Conservation (phyloP, 2,113 vertebrate species). For the Rhea pennata region DNA sequence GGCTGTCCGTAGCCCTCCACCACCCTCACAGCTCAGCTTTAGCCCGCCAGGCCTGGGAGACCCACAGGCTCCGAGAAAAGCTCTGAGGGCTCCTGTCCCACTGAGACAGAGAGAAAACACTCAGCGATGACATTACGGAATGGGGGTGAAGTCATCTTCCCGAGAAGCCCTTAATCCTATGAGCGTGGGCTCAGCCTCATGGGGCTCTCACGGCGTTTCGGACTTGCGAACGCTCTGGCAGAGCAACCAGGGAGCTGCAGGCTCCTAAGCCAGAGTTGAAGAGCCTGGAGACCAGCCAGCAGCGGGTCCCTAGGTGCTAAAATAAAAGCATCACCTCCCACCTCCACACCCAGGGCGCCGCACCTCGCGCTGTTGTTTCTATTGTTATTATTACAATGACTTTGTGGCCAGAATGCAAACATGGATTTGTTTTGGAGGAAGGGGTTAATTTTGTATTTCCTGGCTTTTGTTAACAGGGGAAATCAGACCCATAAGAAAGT, state of each 20-base stretch:
- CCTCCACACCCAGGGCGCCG: background rate
- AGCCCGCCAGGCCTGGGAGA: background rate
- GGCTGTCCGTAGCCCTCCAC: background rate
- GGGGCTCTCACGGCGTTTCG: background rate
- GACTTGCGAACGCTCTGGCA: background rate
- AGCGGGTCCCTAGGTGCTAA: background rate
- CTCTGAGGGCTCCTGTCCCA: background rate
- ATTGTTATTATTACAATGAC: conserved; percentile 43
- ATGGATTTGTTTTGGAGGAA: conserved; percentile 5
- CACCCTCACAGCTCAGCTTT: background rate
- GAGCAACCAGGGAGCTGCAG: background rate
- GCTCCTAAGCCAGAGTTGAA: background rate
- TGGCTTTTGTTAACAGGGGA: conserved; percentile 63
- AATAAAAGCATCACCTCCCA: background rate
- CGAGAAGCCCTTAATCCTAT: background rate
- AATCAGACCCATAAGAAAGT: conserved; percentile 13
- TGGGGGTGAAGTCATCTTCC: conserved; percentile 9
- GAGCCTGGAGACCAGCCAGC: background rate
- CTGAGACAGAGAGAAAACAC: background rate
- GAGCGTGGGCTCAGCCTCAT: background rate
- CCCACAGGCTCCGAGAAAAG: background rate
- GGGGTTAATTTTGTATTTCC: conserved; percentile 68
- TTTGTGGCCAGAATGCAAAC: background rate
- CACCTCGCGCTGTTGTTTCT: background rate
- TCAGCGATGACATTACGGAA: background rate